Conservation (phyloP, 2,888 invertebrate genomes). For the Drosophila anceps region DNA sequence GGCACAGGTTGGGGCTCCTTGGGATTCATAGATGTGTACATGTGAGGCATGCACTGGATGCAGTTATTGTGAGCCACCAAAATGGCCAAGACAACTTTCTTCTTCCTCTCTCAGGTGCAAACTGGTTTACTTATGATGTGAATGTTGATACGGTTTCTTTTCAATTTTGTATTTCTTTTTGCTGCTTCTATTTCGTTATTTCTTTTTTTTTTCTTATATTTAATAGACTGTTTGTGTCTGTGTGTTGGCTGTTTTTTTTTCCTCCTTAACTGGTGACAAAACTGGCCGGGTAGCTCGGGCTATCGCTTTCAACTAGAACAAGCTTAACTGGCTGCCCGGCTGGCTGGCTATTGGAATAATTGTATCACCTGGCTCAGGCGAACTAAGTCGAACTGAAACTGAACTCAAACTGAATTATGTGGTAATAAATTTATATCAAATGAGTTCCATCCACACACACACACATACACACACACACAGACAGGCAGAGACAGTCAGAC, state of each 20-base stretch:
- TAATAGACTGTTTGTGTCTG: slow-evolving; percentile 39
- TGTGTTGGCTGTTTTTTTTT: slow-evolving; percentile 22
- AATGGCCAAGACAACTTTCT: slow-evolving; percentile 81
- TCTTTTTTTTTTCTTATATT: slow-evolving; percentile 39
- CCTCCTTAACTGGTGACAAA: slow-evolving; percentile 61
- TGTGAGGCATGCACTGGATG: slow-evolving; percentile 52
- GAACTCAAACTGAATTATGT: slow-evolving; percentile 61
- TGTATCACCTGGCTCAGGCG: slow-evolving; percentile 67
- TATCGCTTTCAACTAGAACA: slow-evolving; percentile 80
- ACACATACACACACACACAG: slow-evolving; percentile 17
- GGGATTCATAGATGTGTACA: slow-evolving; percentile 47
- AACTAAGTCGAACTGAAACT: slow-evolving; percentile 27
- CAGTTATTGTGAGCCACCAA: slow-evolving; percentile 61
- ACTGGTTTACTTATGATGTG: slow-evolving; percentile 81
- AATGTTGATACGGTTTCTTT: slow-evolving; percentile 81
- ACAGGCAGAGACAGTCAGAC: not conserved
- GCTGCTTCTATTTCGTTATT: slow-evolving; percentile 70
- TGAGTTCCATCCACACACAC: slow-evolving; percentile 51
- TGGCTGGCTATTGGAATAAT: slow-evolving; percentile 64
- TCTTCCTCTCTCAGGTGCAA: slow-evolving; percentile 81
- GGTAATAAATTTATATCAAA: slow-evolving; percentile 79
- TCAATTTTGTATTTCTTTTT: slow-evolving; percentile 57
- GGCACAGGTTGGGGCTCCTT: slow-evolving; percentile 56
- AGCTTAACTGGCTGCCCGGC: slow-evolving; percentile 70
- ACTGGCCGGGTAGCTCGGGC: slow-evolving; percentile 52